Conservation (phyloP, 2,113 vertebrate genomes). For the Sorex fumeus region DNA sequence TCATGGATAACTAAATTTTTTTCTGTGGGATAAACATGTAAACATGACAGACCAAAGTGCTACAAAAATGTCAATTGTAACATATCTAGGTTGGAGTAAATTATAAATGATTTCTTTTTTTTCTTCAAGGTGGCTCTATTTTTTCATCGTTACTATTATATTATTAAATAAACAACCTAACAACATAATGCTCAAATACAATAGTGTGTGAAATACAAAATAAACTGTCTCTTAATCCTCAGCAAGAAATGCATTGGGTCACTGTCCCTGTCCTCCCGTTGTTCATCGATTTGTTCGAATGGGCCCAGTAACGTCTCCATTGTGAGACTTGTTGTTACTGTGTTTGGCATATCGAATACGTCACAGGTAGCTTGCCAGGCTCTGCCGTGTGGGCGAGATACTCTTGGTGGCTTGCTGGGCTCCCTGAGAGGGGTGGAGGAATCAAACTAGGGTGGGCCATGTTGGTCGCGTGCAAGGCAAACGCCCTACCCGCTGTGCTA, state of each 20-base stretch:
- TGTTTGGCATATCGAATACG: too few species aligned
- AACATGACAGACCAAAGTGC: constrained; percentile 13
- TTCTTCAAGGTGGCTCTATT: background rate
- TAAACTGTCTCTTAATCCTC: constrained; percentile 1
- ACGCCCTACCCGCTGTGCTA: too few species aligned
- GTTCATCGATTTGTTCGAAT: too few species aligned
- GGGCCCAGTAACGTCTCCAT: too few species aligned
- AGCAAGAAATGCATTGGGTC: background rate
- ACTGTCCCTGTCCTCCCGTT: too few species aligned
- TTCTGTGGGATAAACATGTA: background rate
- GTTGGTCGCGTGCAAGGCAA: too few species aligned
- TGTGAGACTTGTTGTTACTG: too few species aligned
- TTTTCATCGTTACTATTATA: background rate
- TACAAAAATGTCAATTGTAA: background rate
- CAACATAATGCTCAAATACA: constrained; percentile 13
- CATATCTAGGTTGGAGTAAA: background rate
- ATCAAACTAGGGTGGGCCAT: too few species aligned
- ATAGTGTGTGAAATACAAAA: constrained; percentile 10
- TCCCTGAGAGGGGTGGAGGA: too few species aligned
- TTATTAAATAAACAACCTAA: constrained; percentile 45
- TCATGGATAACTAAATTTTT: background rate
- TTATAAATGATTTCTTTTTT: constrained; percentile 10
- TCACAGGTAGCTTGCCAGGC: too few species aligned
- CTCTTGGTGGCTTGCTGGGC: too few species aligned
- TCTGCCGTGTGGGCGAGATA: too few species aligned